Percentiles rank a stretch among this genome's conserved stretches.
Evolutionary conservation across 2,888 invertebrate genomes (phyloP).

Genomic region (Mycalesis mineus): DNA sequence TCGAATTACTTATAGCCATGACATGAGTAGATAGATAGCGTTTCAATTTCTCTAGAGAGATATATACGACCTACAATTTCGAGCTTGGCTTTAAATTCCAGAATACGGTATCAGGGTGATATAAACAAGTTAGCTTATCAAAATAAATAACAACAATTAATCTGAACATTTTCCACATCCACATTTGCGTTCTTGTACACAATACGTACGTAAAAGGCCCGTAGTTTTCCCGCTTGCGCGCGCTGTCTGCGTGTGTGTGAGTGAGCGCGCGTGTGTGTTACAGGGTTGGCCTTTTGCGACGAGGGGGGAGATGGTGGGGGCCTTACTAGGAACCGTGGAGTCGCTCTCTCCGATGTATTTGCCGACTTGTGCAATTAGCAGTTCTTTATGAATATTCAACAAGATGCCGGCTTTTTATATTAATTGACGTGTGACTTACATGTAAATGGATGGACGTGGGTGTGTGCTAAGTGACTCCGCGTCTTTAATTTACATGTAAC

Average conservation of each 20-base stretch:
- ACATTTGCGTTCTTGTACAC: constrained; percentile 65
- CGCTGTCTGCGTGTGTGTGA: constrained; percentile 46
- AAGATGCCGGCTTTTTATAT: constrained; percentile 64
- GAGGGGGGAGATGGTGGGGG: constrained; percentile 36
- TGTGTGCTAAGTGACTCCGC: constrained; percentile 26
- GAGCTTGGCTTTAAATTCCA: too few relatives aligned
- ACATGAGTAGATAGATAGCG: too few relatives aligned
- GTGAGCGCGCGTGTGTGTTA: constrained; percentile 38
- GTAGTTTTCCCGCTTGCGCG: constrained; percentile 77
- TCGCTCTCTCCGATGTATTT: constrained; percentile 69
- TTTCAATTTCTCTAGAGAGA: too few relatives aligned
- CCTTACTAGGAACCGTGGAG: constrained; percentile 60
- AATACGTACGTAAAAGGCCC: constrained; percentile 73
- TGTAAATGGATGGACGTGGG: constrained; percentile 26
- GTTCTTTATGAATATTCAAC: constrained; percentile 77
- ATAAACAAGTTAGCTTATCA: too few relatives aligned
- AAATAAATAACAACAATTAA: constrained; percentile 6
- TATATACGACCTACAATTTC: too few relatives aligned
- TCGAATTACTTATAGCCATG: too few relatives aligned
- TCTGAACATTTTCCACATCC: constrained; percentile 45
- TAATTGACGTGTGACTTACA: constrained; percentile 69
- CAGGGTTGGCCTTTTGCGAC: constrained; percentile 68
- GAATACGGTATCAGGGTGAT: neutral
- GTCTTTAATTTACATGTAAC: constrained; percentile 11
- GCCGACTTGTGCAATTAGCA: constrained; percentile 77